These are phyloP conservation scores for Tuberolachnus salignus DNA, from an alignment of 2,888 invertebrate genomes.

Conservation along the genomic window DNA sequence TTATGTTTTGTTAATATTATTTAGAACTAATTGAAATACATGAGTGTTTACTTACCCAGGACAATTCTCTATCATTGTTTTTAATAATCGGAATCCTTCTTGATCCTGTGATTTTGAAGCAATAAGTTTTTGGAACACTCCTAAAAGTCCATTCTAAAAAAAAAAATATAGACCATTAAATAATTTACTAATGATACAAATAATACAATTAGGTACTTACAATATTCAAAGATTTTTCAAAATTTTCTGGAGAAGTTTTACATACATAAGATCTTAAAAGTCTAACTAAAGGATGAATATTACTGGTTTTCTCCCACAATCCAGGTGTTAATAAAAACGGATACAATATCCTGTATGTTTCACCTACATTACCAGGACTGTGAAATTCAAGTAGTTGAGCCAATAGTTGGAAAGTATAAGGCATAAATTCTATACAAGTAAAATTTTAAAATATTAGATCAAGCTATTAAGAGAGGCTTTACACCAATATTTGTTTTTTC, in stretches of 20 bases:
- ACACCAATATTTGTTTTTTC: too few species aligned
- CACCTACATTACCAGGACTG: slow-evolving; percentile 70
- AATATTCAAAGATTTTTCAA: slow-evolving; percentile 66
- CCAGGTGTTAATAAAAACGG: slow-evolving; percentile 88
- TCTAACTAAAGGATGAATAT: slow-evolving; percentile 91
- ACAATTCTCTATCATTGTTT: slow-evolving; percentile 82
- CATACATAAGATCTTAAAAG: slow-evolving; percentile 85
- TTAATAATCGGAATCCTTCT: slow-evolving; percentile 91
- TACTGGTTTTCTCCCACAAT: slow-evolving; percentile 92
- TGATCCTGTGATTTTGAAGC: slow-evolving; percentile 95
- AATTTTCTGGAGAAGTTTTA: slow-evolving; percentile 65
- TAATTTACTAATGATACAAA: not conserved
- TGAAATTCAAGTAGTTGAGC: slow-evolving; percentile 86
- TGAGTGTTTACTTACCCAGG: slow-evolving; percentile 71
- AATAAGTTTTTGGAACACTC: slow-evolving; percentile 95
- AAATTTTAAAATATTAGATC: not conserved
- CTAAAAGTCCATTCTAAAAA: slow-evolving; percentile 77
- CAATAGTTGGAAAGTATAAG: slow-evolving; percentile 97
- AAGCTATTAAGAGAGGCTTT: too few species aligned
- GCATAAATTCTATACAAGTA: slow-evolving; percentile 82
- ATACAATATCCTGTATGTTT: slow-evolving; percentile 86
- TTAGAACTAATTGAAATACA: not conserved
- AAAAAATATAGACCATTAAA: slow-evolving; percentile 17
- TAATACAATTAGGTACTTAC: slow-evolving; percentile 64
- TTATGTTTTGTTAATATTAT: not conserved